Percentiles rank a stretch among this genome's conserved stretches.
Evolutionary conservation across 1,140 invertebrate species (phyloP).

Genomic region (Theocolax elegans): DNA sequence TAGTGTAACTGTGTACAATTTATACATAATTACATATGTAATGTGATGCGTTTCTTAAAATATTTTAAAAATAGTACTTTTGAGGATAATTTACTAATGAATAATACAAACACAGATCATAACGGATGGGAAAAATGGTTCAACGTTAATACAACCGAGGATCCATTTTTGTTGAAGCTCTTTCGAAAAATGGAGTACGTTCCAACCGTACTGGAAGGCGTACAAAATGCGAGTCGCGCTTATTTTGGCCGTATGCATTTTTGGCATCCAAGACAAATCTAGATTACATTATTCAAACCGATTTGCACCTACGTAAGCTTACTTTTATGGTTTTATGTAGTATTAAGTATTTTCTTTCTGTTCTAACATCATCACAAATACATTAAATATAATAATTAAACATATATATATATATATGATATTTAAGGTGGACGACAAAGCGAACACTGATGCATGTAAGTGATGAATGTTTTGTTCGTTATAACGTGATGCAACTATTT

Average conservation of each 20-base stretch:
- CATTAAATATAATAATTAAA: no score
- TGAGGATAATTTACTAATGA: no score
- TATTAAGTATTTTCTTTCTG: no score
- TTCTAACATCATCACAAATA: no score
- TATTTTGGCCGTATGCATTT: constrained; percentile 80
- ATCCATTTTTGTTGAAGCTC: constrained; percentile 67
- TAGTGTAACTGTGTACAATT: no score
- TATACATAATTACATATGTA: no score
- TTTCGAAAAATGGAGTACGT: constrained; percentile 76
- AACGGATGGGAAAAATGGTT: constrained; percentile 79
- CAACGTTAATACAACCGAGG: constrained; percentile 71
- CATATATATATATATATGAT: background rate
- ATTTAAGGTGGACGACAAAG: constrained; percentile 64
- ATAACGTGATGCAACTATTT: constrained; percentile 73
- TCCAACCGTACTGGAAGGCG: constrained; percentile 71
- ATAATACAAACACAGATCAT: no score
- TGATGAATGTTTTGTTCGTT: constrained; percentile 77
- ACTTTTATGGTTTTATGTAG: no score
- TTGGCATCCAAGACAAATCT: constrained; percentile 75
- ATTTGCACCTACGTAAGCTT: constrained; percentile 70
- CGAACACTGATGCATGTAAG: constrained; percentile 75
- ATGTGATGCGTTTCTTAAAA: no score
- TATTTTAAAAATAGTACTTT: no score
- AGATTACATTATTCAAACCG: constrained; percentile 76
- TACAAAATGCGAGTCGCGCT: constrained; percentile 76